These are phyloP conservation scores for Diploscapter pachys DNA, from an alignment of 1,140 invertebrate species.

Conservation along the genomic window DNA sequence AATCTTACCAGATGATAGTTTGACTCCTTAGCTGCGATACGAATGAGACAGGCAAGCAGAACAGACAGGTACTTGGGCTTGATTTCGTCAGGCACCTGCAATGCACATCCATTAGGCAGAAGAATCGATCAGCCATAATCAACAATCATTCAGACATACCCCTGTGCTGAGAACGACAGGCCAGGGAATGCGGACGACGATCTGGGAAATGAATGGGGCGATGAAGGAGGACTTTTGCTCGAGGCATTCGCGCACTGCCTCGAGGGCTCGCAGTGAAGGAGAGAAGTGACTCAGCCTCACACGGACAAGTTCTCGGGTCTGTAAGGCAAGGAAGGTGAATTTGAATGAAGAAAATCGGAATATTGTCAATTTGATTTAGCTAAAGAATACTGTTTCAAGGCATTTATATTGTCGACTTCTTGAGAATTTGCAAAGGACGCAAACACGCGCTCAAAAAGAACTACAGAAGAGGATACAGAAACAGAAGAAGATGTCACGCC, in stretches of 20 bases:
- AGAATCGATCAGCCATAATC: not conserved
- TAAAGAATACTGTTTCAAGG: too few species aligned
- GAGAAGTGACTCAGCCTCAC: constrained; percentile 13
- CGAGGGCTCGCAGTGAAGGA: constrained; percentile 17
- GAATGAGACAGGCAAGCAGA: too few species aligned
- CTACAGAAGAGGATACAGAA: not conserved
- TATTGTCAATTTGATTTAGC: too few species aligned
- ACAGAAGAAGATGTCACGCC: not conserved
- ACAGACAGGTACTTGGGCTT: constrained; percentile 4
- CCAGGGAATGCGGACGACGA: constrained; percentile 30
- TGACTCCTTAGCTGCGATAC: too few species aligned
- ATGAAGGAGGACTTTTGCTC: constrained; percentile 10
- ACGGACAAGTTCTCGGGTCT: constrained; percentile 11
- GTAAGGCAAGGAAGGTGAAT: too few species aligned
- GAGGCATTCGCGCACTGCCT: constrained; percentile 28
- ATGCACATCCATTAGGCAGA: not conserved
- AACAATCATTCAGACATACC: constrained; percentile 5
- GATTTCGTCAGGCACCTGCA: constrained; percentile 13
- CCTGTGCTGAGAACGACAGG: constrained; percentile 10
- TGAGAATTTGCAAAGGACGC: too few species aligned
- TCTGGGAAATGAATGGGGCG: constrained; percentile 27
- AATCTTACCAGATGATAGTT: too few species aligned
- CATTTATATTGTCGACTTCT: too few species aligned
- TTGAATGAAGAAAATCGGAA: too few species aligned
- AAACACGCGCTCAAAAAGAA: too few species aligned